Evolutionary conservation across 1,140 invertebrate species (phyloP).

Genomic region (Planococcus citri): DNA sequence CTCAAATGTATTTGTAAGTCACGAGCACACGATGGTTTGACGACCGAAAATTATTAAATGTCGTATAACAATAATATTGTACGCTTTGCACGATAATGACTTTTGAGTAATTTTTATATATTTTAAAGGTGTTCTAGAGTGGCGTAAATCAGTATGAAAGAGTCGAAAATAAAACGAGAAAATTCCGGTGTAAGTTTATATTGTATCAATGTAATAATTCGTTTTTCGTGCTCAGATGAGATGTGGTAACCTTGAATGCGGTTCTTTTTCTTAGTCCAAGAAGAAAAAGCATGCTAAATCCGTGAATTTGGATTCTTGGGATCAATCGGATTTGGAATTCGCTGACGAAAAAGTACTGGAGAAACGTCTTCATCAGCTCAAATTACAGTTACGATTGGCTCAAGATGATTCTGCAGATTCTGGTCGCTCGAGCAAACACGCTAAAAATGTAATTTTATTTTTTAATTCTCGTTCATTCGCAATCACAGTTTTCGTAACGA

Average conservation of each 20-base stretch:
- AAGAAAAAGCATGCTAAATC: conserved; percentile 40
- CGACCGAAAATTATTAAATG: no score
- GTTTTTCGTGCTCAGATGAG: neutral
- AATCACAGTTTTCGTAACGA: conserved; percentile 14
- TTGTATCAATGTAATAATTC: neutral
- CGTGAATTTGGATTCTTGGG: conserved; percentile 58
- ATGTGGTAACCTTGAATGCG: no score
- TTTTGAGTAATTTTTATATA: no score
- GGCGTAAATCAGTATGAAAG: neutral
- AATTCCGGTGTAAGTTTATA: neutral
- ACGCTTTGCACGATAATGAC: no score
- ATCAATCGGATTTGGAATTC: conserved; percentile 64
- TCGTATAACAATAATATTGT: no score
- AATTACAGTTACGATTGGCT: conserved; percentile 58
- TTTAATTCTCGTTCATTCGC: conserved; percentile 30
- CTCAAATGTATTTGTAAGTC: no score
- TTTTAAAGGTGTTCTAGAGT: no score
- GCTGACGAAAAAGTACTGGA: conserved; percentile 69
- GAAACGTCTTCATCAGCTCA: conserved; percentile 56
- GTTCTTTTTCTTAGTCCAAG: conserved; percentile 13
- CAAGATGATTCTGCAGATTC: conserved; percentile 41
- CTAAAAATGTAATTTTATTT: conserved; percentile 44
- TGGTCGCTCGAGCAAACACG: neutral
- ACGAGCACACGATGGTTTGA: no score
- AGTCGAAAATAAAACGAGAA: conserved; percentile 7